phyloP scores from a whole-genome alignment of 2,888 invertebrate species.

The Clepsis dumicolana region DNA sequence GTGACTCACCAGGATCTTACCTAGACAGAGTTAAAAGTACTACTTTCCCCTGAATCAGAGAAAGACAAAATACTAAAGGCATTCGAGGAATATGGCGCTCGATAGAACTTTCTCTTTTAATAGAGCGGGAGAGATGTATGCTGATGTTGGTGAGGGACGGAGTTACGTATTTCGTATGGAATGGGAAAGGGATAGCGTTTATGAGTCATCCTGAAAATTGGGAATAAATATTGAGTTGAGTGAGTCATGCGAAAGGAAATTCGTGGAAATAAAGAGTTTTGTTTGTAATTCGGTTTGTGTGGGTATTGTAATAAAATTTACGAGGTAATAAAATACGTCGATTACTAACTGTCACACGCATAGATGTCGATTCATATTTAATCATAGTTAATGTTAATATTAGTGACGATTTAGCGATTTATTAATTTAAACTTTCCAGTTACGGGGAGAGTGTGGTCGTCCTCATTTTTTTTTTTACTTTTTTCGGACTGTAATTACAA shows the following conservation, averaged over 20 bases:
- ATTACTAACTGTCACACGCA: not conserved
- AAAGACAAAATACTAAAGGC: conserved; percentile 11
- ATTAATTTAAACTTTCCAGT: too few relatives aligned
- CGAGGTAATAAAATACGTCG: not conserved
- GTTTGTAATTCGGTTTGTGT: conserved; percentile 9
- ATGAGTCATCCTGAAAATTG: conserved; percentile 54
- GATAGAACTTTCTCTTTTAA: conserved; percentile 1
- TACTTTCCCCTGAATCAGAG: conserved; percentile 5
- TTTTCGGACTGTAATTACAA: too few relatives aligned
- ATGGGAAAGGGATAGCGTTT: conserved; percentile 13
- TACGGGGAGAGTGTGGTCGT: too few relatives aligned
- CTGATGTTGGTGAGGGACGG: not conserved
- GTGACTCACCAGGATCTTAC: conserved; percentile 30
- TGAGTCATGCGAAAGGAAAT: conserved; percentile 50
- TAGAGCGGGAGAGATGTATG: not conserved
- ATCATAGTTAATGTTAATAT: too few relatives aligned
- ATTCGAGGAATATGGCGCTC: not conserved
- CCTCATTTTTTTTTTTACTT: too few relatives aligned
- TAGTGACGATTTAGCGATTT: too few relatives aligned
- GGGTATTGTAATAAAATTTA: not conserved
- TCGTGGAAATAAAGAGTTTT: conserved; percentile 16
- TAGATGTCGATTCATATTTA: not conserved
- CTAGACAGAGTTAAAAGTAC: conserved; percentile 19
- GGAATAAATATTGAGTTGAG: conserved; percentile 47
- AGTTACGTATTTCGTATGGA: not conserved